These are phyloP conservation scores for Melanostoma scalare DNA, from an alignment of 2,888 invertebrate genomes.

Conservation along the genomic window DNA sequence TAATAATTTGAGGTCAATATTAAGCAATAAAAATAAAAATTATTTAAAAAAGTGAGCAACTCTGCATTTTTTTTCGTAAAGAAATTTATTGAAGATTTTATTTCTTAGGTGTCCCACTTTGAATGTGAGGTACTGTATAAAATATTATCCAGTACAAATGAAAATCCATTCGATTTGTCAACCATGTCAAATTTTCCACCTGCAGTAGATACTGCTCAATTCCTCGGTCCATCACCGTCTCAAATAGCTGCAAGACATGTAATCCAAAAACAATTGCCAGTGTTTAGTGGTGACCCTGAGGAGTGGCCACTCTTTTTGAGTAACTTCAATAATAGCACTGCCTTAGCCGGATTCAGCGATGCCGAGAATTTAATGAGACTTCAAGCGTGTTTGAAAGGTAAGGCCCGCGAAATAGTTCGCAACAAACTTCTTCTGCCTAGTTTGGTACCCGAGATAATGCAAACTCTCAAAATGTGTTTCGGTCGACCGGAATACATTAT, in stretches of 20 bases:
- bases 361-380: constrained; percentile 65
- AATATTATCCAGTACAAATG: constrained; percentile 18
- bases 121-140: too few relatives aligned
- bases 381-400: constrained; percentile 49
- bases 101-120: too few relatives aligned
- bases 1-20: too few relatives aligned
- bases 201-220: not conserved
- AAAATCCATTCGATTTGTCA: not conserved
- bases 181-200: not conserved
- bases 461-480: constrained; percentile 55
- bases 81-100: too few relatives aligned
- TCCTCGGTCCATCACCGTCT: not conserved
- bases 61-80: too few relatives aligned
- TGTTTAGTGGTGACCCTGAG: constrained; percentile 50
- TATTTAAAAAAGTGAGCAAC: too few relatives aligned
- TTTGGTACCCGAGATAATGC: constrained; percentile 58
- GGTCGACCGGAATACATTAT: constrained; percentile 60
- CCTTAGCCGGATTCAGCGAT: constrained; percentile 56
- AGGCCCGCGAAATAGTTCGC: constrained; percentile 46
- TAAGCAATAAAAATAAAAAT: too few relatives aligned
- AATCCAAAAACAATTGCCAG: constrained; percentile 51
- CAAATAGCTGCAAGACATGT: constrained; percentile 60
- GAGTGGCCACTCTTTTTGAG: constrained; percentile 68
- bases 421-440: constrained; percentile 51
- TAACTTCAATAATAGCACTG: constrained; percentile 60